These are phyloP conservation scores for Zenarchopterus dispar DNA, from an alignment of 2,797 vertebrate species.

Conservation along the genomic window DNA sequence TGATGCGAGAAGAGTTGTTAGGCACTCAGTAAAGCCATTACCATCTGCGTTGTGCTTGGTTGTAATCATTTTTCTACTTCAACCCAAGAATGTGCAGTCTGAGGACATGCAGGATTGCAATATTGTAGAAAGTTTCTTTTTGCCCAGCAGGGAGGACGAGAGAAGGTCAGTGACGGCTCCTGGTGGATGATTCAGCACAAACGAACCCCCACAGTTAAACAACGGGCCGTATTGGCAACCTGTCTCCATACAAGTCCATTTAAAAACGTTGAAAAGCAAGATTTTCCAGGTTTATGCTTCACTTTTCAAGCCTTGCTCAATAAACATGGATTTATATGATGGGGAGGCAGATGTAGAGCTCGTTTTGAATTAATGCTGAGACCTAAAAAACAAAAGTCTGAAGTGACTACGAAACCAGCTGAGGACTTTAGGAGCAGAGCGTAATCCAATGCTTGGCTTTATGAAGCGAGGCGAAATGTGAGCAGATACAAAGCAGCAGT, in stretches of 20 bases:
- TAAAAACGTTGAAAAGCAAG: no score
- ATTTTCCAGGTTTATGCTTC: no score
- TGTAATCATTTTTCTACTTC: no score
- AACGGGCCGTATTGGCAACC: no score
- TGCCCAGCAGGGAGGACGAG: conserved; percentile 8
- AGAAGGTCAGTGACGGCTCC: background rate
- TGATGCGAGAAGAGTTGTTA: conserved; percentile 45
- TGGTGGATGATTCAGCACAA: background rate
- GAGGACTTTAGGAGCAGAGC: conserved; percentile 10
- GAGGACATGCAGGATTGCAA: conserved; percentile 7
- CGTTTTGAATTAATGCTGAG: no score
- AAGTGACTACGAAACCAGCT: conserved; percentile 19
- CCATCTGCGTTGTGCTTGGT: conserved; percentile 60
- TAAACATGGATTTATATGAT: background rate
- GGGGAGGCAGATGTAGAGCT: no score
- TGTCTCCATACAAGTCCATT: background rate
- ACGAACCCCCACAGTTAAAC: background rate
- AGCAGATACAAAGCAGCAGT: conserved; percentile 19
- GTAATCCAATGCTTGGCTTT: conserved; percentile 51
- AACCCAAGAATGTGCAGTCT: no score
- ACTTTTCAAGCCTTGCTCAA: background rate
- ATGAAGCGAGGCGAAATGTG: background rate
- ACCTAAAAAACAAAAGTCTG: background rate
- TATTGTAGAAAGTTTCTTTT: background rate
- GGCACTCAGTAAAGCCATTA: conserved; percentile 59